Percentiles rank a stretch among this genome's conserved stretches.
phyloP scores from a whole-genome alignment of 2,797 vertebrate genomes.

The Malurus leucopterus region DNA sequence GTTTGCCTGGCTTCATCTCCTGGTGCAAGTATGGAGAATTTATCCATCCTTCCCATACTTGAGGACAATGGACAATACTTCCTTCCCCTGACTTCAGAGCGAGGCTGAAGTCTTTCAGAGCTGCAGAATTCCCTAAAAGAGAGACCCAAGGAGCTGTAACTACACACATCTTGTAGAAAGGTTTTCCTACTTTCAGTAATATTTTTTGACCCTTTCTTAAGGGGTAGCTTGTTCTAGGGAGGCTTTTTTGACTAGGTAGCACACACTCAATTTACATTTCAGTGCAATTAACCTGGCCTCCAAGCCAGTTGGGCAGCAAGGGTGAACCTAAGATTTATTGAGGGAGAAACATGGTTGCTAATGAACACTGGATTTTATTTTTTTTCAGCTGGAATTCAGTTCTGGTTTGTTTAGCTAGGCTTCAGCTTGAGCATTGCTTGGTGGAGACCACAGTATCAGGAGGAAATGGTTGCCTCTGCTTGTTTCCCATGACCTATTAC shows the following conservation, averaged over 20 bases:
- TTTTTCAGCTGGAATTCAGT: neutral
- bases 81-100: neutral
- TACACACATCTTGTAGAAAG: neutral
- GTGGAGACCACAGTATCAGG: constrained; percentile 20
- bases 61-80: neutral
- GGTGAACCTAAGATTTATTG: neutral
- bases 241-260: neutral
- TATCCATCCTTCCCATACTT: neutral
- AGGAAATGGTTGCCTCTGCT: constrained; percentile 41
- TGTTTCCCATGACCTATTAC: constrained; percentile 57
- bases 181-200: neutral
- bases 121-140: neutral
- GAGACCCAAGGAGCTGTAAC: neutral
- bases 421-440: neutral
- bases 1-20: neutral
- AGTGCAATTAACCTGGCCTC: neutral
- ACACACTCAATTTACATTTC: neutral
- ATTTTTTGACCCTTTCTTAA: neutral
- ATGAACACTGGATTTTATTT: neutral
- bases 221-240: neutral
- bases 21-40: neutral
- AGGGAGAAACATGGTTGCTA: neutral
- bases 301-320: neutral
- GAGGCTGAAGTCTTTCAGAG: neutral
- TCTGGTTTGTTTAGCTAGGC: constrained; percentile 20